Conservation (phyloP, 2,113 vertebrate species). For the Galbula dea region DNA sequence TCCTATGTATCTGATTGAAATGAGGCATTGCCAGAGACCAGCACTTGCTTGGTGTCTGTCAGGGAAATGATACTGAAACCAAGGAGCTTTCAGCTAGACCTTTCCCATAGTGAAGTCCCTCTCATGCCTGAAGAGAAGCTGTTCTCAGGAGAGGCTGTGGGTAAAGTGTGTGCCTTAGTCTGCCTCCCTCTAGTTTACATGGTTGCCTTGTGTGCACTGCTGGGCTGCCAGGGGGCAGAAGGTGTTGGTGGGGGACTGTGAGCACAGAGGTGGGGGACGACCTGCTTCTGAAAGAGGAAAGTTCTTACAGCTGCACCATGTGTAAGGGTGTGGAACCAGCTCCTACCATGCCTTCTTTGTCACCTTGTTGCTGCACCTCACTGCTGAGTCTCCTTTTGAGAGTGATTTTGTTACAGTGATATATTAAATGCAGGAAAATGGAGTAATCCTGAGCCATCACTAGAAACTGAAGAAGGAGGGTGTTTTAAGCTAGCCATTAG, state of each 20-base stretch:
- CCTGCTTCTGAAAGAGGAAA: not conserved
- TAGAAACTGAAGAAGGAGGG: not conserved
- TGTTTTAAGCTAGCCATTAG: conserved; percentile 4
- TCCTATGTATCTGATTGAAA: not conserved
- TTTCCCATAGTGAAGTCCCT: not conserved
- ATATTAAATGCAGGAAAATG: not conserved
- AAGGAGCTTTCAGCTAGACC: not conserved
- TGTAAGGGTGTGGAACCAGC: not conserved
- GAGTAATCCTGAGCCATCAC: not conserved
- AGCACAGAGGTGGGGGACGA: not conserved
- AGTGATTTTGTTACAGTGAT: not conserved
- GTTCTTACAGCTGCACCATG: not conserved
- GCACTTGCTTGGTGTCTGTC: not conserved
- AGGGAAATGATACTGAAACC: not conserved
- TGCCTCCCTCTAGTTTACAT: not conserved
- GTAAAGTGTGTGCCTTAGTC: not conserved
- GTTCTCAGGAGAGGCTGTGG: not conserved
- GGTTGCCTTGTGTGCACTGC: not conserved
- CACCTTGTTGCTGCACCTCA: not conserved
- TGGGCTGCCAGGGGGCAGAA: not conserved
- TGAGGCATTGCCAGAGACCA: not conserved
- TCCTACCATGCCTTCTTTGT: not conserved
- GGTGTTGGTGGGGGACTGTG: not conserved
- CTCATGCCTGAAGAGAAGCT: not conserved
- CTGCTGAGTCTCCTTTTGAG: not conserved